Evolutionary conservation across 2,888 invertebrate species (phyloP).

Genomic region (Apodemia hepburni): DNA sequence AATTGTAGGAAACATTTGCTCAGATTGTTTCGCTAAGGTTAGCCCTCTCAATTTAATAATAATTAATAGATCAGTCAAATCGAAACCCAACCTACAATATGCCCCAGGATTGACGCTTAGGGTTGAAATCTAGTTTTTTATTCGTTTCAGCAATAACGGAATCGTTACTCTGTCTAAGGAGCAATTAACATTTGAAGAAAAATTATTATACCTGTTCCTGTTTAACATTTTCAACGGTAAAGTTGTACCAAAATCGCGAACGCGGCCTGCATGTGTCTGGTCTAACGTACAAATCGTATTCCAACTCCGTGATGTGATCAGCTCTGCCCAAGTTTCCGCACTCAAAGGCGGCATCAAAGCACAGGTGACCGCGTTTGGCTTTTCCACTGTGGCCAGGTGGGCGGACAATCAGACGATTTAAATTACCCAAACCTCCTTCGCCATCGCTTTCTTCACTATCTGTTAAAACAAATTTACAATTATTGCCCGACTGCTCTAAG

Average conservation of each 20-base stretch:
- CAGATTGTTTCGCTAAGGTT: too few species aligned
- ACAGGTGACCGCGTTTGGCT: constrained; percentile 96
- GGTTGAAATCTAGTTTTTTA: too few species aligned
- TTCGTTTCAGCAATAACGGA: too few species aligned
- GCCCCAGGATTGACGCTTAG: too few species aligned
- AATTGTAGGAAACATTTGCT: too few species aligned
- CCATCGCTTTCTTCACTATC: constrained; percentile 96
- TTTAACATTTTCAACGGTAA: constrained; percentile 97
- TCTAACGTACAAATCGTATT: constrained; percentile 97
- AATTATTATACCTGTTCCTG: constrained; percentile 87
- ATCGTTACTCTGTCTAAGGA: too few species aligned
- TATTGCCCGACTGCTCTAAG: too few species aligned
- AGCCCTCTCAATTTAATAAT: too few species aligned
- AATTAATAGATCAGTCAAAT: too few species aligned
- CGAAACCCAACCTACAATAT: too few species aligned
- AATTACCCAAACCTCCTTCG: constrained; percentile 96
- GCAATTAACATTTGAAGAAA: not conserved
- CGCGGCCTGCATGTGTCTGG: constrained; percentile 98
- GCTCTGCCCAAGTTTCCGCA: constrained; percentile 98
- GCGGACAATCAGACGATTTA: constrained; percentile 92
- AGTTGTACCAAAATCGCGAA: constrained; percentile 98
- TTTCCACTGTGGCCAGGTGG: constrained; percentile 96
- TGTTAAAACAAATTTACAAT: constrained; percentile 43
- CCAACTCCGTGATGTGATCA: constrained; percentile 94
- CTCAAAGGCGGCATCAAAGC: constrained; percentile 98